Evolutionary conservation across 2,797 vertebrate species (phyloP).

Genomic region (Acanthurus lineatus): DNA sequence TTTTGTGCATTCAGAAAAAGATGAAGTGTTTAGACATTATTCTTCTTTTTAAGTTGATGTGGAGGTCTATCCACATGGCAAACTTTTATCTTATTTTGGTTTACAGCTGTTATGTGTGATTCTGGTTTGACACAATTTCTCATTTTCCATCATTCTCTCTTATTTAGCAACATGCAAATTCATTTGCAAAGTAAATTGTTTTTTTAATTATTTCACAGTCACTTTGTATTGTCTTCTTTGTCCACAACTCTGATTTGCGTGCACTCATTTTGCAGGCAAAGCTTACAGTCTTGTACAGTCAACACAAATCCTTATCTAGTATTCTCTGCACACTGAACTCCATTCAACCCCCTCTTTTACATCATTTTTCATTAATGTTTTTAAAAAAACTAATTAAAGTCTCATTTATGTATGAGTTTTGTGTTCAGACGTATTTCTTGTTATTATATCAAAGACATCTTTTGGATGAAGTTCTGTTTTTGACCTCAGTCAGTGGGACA

Average conservation of each 20-base stretch:
- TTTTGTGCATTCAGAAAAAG: background rate
- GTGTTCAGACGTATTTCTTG: background rate
- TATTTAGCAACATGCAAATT: background rate
- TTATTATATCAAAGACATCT: background rate
- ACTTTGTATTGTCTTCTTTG: conserved; percentile 1
- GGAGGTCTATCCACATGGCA: background rate
- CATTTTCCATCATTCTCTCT: conserved; percentile 7
- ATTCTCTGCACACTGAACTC: conserved; percentile 9
- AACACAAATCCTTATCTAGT: conserved; percentile 3
- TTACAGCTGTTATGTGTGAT: background rate
- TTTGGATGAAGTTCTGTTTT: conserved; percentile 16
- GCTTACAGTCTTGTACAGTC: conserved; percentile 7
- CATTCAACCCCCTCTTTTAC: conserved; percentile 8
- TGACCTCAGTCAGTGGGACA: background rate
- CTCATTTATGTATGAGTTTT: conserved; percentile 25
- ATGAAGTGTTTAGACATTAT: background rate
- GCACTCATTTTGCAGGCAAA: conserved; percentile 19
- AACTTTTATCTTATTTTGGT: conserved; percentile 5
- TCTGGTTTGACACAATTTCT: background rate
- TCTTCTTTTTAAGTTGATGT: background rate
- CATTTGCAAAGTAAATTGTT: conserved; percentile 22
- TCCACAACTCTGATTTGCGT: conserved; percentile 17
- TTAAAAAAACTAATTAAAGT: conserved; percentile 32
- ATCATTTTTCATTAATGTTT: conserved; percentile 23
- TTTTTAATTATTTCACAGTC: conserved; percentile 10